Percentiles rank a stretch among this genome's conserved stretches.
These are phyloP conservation scores for Gonatopus flavifemur DNA, from an alignment of 1,140 invertebrate species.

Conservation along the genomic window DNA sequence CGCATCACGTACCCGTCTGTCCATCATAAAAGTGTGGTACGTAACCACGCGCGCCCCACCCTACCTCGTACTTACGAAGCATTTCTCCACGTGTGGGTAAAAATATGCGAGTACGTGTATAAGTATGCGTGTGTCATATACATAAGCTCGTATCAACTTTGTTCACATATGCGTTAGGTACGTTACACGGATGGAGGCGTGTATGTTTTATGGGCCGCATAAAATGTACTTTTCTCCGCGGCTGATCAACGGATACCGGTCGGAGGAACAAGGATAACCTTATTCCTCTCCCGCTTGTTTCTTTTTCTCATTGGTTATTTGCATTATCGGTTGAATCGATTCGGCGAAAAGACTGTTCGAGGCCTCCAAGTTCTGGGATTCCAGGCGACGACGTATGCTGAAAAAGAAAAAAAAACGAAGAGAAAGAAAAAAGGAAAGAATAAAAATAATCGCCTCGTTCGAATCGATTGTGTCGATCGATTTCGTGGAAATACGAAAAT, in stretches of 20 bases:
- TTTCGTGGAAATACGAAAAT: too few relatives aligned
- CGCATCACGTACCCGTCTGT: too few relatives aligned
- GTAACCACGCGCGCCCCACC: too few relatives aligned
- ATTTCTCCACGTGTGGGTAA: neutral
- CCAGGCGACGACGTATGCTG: too few relatives aligned
- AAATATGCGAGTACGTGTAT: constrained; percentile 1
- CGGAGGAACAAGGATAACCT: constrained; percentile 5
- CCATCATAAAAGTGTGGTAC: too few relatives aligned
- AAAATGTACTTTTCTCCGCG: constrained; percentile 25
- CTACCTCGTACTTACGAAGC: neutral
- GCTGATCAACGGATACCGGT: constrained; percentile 30
- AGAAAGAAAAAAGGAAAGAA: neutral
- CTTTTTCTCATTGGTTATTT: constrained; percentile 26
- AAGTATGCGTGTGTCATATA: constrained; percentile 10
- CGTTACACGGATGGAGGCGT: constrained; percentile 29
- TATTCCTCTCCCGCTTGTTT: constrained; percentile 5
- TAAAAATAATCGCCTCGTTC: neutral
- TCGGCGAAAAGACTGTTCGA: constrained; percentile 30
- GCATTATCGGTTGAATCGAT: constrained; percentile 35
- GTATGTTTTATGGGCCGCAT: constrained; percentile 36
- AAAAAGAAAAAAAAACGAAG: too few relatives aligned
- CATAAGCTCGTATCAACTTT: neutral
- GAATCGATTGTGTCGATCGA: too few relatives aligned
- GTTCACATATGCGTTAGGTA: too few relatives aligned
- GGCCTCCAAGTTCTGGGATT: too few relatives aligned